Conservation (phyloP, 1,140 invertebrate genomes). For the Oedothorax gibbosus region DNA sequence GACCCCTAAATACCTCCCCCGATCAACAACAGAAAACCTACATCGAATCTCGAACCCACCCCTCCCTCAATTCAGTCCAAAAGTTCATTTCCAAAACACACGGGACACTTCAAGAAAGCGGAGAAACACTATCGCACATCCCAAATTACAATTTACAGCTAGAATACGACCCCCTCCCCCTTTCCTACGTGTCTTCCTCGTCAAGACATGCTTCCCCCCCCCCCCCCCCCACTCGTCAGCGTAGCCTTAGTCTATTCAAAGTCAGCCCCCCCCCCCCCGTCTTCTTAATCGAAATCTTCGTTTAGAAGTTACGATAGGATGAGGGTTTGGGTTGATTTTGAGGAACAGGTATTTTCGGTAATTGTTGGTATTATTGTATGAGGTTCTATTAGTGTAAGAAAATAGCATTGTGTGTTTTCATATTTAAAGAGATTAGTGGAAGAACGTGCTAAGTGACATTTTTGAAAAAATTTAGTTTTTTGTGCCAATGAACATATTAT, state of each 20-base stretch:
- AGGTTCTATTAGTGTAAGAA: too few species aligned
- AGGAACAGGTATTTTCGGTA: too few species aligned
- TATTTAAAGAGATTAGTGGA: too few species aligned
- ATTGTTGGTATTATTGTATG: too few species aligned
- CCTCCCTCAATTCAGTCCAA: slow-evolving; percentile 16
- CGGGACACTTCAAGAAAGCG: slow-evolving; percentile 34
- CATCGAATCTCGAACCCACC: slow-evolving; percentile 9
- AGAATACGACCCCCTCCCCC: not conserved
- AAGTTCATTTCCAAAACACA: slow-evolving; percentile 54
- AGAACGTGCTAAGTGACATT: too few species aligned
- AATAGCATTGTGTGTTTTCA: too few species aligned
- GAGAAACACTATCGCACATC: slow-evolving; percentile 45
- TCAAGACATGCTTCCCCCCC: not conserved
- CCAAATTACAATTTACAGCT: slow-evolving; percentile 43
- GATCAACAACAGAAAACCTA: slow-evolving; percentile 10
- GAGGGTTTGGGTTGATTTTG: too few species aligned
- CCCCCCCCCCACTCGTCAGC: not conserved
- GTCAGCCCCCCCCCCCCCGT: not conserved
- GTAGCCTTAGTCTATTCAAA: not conserved
- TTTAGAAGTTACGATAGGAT: slow-evolving; percentile 7
- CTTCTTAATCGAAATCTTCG: slow-evolving; percentile 60
- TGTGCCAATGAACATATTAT: too few species aligned
- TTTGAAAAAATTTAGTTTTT: too few species aligned
- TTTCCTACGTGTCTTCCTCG: not conserved
- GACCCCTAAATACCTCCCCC: slow-evolving; percentile 10